Evolutionary conservation across 2,888 invertebrate genomes (phyloP).

Genomic region (Mesorhabditis spiculigera): DNA sequence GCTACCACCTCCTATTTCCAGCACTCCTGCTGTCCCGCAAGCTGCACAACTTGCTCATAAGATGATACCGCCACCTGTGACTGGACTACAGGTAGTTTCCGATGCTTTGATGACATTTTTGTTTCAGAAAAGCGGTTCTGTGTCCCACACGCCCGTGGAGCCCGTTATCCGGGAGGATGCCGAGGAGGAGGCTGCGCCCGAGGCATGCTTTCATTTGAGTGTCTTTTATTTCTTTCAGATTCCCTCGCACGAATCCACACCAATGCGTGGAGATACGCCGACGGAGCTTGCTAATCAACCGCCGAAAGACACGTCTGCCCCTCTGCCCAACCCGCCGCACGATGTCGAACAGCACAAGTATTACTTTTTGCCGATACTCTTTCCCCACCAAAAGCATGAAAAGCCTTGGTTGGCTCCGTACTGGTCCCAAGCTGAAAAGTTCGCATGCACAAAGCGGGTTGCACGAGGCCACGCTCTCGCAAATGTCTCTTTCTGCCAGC

Average conservation of each 20-base stretch:
- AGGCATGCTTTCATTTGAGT: background rate
- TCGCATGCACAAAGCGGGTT: no score
- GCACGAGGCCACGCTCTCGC: no score
- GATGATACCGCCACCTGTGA: background rate
- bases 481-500: no score
- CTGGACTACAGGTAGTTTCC: conserved; percentile 10
- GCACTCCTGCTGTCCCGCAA: background rate
- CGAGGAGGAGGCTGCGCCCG: conserved; percentile 40
- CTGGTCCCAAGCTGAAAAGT: no score
- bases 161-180: conserved; percentile 56
- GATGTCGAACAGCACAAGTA: background rate
- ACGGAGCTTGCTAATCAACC: conserved; percentile 4
- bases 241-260: background rate
- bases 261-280: conserved; percentile 4
- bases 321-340: background rate
- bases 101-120: background rate
- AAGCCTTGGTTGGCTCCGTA: no score
- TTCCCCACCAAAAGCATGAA: no score
- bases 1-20: conserved; percentile 7
- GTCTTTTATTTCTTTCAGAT: background rate
- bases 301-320: background rate
- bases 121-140: conserved; percentile 45
- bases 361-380: no score
- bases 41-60: background rate
- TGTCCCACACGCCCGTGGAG: conserved; percentile 56